Evolutionary conservation across 2,888 invertebrate species (phyloP).

Genomic region (Lasioglossum pauxillum): DNA sequence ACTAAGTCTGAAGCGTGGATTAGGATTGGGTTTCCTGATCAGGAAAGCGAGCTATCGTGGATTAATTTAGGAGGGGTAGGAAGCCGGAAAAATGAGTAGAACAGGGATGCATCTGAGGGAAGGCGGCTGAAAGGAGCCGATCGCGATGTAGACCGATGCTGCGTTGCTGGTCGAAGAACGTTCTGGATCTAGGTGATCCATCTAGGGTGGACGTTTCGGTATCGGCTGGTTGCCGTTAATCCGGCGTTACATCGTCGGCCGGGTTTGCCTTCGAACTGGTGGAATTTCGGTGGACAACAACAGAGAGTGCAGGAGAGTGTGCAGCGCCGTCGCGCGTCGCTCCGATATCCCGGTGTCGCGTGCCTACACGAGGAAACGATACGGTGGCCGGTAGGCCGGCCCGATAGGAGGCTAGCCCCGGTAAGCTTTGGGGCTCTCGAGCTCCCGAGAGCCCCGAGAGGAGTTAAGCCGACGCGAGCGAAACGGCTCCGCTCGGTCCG

Average conservation of each 20-base stretch:
- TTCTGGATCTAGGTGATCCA: slow-evolving; percentile 56
- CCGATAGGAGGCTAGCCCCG: slow-evolving; percentile 40
- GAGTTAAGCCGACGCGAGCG: slow-evolving; percentile 1
- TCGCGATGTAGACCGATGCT: slow-evolving; percentile 34
- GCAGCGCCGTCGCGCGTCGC: background rate
- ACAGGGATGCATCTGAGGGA: background rate
- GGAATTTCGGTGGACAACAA: slow-evolving; percentile 23
- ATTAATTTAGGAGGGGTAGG: background rate
- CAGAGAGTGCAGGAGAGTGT: slow-evolving; percentile 7
- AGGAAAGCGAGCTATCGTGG: background rate
- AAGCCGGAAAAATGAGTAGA: background rate
- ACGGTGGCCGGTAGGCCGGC: slow-evolving; percentile 25
- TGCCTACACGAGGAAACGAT: slow-evolving; percentile 49
- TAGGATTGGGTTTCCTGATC: background rate
- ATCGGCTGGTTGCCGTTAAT: slow-evolving; percentile 68
- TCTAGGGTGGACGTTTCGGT: slow-evolving; percentile 44
- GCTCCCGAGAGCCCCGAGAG: background rate
- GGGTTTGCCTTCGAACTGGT: slow-evolving; percentile 12
- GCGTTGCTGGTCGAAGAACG: slow-evolving; percentile 41
- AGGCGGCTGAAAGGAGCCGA: background rate
- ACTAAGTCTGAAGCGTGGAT: background rate
- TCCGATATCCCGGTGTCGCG: slow-evolving; percentile 42
- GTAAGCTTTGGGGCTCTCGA: slow-evolving; percentile 4
- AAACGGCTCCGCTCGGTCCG: background rate
- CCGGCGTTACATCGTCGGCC: slow-evolving; percentile 62